phyloP scores from a whole-genome alignment of 2,888 invertebrate species.

The Stenodera caucasica region DNA sequence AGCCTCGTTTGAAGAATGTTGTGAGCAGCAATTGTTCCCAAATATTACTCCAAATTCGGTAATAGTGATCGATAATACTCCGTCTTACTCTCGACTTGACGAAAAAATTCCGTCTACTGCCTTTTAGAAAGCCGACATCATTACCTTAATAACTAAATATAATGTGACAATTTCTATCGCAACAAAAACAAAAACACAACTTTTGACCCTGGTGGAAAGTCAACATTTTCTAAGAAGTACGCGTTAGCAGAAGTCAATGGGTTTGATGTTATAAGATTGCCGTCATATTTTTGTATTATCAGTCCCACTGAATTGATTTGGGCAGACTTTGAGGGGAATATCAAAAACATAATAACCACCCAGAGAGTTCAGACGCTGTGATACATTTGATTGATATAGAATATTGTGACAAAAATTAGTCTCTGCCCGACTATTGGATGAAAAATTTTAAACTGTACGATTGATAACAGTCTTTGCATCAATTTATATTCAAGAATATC shows the following conservation, averaged over 20 bases:
- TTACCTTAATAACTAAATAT: background rate
- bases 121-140: slow-evolving; percentile 10
- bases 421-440: no score
- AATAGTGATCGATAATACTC: slow-evolving; percentile 31
- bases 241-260: slow-evolving; percentile 10
- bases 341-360: no score
- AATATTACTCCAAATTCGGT: slow-evolving; percentile 25
- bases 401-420: no score
- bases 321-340: slow-evolving; percentile 13
- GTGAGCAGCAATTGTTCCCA: slow-evolving; percentile 22
- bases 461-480: no score
- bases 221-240: background rate
- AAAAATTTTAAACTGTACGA: no score
- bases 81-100: slow-evolving; percentile 19
- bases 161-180: background rate
- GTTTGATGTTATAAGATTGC: slow-evolving; percentile 10
- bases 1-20: slow-evolving; percentile 28
- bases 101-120: slow-evolving; percentile 20
- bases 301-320: slow-evolving; percentile 19
- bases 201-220: background rate
- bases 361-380: no score
- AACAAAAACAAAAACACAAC: background rate
- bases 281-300: slow-evolving; percentile 16
- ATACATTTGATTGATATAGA: no score
- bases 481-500: no score